A percentile compares a stretch with the other conserved stretches of the same genome.
Evolutionary conservation across 2,797 vertebrate species (phyloP).

Genomic region (Mycteria americana): DNA sequence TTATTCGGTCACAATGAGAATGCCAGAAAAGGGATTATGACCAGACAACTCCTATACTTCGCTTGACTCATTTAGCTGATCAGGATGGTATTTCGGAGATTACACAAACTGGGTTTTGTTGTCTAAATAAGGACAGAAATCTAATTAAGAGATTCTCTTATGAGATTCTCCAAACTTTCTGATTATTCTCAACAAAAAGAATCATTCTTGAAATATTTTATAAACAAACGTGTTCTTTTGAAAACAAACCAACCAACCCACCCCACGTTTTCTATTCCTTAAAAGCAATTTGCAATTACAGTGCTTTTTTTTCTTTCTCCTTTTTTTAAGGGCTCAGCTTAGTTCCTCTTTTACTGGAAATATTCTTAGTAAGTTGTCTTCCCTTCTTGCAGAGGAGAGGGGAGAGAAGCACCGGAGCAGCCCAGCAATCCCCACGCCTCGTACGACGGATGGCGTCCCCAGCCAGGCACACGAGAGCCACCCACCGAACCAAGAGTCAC

Average conservation of each 20-base stretch:
- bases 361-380: rapidly evolving
- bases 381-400: rapidly evolving
- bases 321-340: background rate
- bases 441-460: rapidly evolving
- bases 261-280: background rate
- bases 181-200: background rate
- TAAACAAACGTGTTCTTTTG: background rate
- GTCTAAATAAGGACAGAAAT: background rate
- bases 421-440: rapidly evolving
- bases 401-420: background rate
- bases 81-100: background rate
- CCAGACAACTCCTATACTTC: background rate
- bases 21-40: background rate
- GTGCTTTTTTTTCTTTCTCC: background rate
- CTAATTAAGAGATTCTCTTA: background rate
- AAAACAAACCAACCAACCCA: background rate
- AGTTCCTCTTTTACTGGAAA: background rate
- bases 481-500: too few relatives aligned
- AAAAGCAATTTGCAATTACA: background rate
- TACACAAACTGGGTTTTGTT: background rate
- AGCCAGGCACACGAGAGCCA: background rate
- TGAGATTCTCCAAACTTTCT: background rate
- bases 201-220: background rate
- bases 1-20: background rate
- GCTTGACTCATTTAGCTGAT: background rate